Evolutionary conservation across 2,797 vertebrate species (phyloP).

Genomic region (Sebastes aleutianus): DNA sequence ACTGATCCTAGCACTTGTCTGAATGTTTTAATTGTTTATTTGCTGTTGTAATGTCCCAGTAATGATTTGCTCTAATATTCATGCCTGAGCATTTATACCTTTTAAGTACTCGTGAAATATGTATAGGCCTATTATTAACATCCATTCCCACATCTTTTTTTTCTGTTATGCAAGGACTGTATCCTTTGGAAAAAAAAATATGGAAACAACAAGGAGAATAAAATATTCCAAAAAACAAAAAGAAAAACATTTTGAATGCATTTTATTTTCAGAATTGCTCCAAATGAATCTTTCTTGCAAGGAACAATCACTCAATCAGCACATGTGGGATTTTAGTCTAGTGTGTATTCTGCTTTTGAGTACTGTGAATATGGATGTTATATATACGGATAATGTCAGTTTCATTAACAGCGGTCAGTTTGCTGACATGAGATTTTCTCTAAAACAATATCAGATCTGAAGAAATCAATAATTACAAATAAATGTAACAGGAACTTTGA

Average conservation of each 20-base stretch:
- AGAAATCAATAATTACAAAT: not conserved
- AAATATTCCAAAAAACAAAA: conserved; percentile 10
- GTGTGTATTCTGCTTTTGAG: not conserved
- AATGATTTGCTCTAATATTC: conserved; percentile 30
- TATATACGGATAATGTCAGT: not conserved
- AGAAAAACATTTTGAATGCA: not conserved
- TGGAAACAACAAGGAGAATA: conserved; percentile 27
- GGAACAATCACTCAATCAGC: not conserved
- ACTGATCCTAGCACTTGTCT: conserved; percentile 9
- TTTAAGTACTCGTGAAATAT: conserved; percentile 10
- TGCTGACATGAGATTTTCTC: not conserved
- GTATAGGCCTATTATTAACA: conserved; percentile 19
- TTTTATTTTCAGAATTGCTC: not conserved
- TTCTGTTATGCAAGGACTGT: conserved; percentile 31
- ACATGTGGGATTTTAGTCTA: not conserved
- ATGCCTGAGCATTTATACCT: conserved; percentile 19
- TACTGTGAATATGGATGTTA: not conserved
- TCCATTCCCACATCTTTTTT: not conserved
- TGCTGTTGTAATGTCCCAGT: conserved; percentile 33
- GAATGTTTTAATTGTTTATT: conserved; percentile 32
- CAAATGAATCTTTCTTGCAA: not conserved
- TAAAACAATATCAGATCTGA: not conserved
- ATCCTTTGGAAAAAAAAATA: conserved; percentile 2
- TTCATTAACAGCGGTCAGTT: not conserved
- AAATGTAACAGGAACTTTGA: not conserved